These are phyloP conservation scores for Aspidiotus rigidus DNA, from an alignment of 2,888 invertebrate species.

Conservation along the genomic window DNA sequence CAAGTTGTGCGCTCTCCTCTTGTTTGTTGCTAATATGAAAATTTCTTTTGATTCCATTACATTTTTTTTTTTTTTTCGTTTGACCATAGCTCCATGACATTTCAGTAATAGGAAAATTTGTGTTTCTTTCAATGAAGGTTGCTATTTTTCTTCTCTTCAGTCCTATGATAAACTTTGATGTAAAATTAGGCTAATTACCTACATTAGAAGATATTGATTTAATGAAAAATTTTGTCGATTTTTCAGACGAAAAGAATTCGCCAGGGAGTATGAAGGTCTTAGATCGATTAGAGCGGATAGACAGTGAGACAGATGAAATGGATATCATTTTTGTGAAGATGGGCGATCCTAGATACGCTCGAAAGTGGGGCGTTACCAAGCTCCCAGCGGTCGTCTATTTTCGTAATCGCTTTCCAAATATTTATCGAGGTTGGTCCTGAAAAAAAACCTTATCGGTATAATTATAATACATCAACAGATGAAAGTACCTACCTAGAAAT, in stretches of 20 bases:
- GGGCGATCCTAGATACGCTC: conserved; percentile 80
- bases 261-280: conserved; percentile 72
- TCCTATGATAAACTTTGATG: too few relatives aligned
- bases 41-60: too few relatives aligned
- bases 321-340: conserved; percentile 92
- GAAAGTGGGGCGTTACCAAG: conserved; percentile 88
- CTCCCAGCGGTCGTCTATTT: conserved; percentile 86
- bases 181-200: too few relatives aligned
- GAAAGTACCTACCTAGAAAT: not conserved
- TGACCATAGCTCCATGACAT: too few relatives aligned
- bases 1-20: too few relatives aligned
- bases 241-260: conserved; percentile 66
- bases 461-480: not conserved
- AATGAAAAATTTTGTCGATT: not conserved
- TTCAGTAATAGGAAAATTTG: too few relatives aligned
- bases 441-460: too few relatives aligned
- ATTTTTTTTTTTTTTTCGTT: too few relatives aligned
- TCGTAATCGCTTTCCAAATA: conserved; percentile 81
- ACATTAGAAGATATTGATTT: too few relatives aligned
- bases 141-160: too few relatives aligned
- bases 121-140: too few relatives aligned
- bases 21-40: too few relatives aligned
- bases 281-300: conserved; percentile 82
- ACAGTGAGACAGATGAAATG: conserved; percentile 86
- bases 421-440: conserved; percentile 63